phyloP scores from a whole-genome alignment of 2,113 vertebrate genomes.

The Ammodytes marinus region DNA sequence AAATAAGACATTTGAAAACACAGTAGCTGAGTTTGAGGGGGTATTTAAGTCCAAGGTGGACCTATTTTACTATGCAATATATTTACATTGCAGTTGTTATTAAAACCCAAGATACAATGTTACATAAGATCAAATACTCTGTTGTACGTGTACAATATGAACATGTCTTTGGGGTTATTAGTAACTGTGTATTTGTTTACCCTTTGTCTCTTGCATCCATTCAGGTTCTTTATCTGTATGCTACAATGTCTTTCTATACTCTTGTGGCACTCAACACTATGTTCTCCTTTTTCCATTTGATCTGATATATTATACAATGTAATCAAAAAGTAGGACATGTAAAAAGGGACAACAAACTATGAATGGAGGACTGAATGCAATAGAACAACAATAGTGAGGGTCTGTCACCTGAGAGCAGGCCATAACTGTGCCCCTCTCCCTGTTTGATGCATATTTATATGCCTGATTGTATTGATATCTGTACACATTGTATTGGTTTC shows the following conservation, averaged over 20 bases:
- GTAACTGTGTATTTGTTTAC: too few relatives aligned
- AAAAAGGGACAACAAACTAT: neutral
- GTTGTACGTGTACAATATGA: neutral
- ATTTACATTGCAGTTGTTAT: neutral
- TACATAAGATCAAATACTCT: neutral
- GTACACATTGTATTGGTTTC: conserved; percentile 9
- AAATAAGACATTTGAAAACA: too few relatives aligned
- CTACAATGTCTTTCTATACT: neutral
- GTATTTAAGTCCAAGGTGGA: too few relatives aligned
- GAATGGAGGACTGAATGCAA: neutral
- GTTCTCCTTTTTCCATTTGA: neutral
- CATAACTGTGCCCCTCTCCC: neutral
- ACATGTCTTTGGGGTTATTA: neutral
- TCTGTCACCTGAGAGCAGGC: conserved; percentile 15
- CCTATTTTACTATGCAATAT: neutral
- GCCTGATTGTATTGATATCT: conserved; percentile 30
- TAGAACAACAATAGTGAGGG: conserved; percentile 10
- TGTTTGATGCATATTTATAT: conserved; percentile 18
- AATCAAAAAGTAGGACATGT: conserved; percentile 5
- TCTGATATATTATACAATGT: neutral
- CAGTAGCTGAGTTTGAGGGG: neutral
- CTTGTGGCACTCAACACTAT: neutral
- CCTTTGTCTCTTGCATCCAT: neutral
- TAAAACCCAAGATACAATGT: neutral
- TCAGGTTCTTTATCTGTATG: neutral